These are phyloP conservation scores for Noctilio leporinus DNA, from an alignment of 2,113 vertebrate genomes.

Conservation along the genomic window DNA sequence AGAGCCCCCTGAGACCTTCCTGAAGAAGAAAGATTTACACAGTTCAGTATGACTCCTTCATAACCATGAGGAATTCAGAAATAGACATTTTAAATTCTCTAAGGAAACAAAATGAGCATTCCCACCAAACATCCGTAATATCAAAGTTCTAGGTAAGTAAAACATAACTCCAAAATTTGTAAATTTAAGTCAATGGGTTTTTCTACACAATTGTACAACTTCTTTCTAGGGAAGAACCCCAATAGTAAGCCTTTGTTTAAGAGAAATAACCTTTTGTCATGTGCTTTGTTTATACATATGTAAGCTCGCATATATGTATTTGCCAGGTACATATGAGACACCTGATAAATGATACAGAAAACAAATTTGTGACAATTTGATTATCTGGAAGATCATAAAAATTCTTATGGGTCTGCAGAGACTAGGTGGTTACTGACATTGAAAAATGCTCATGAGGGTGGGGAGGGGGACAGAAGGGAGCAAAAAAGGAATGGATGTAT, in stretches of 20 bases:
- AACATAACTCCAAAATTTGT: neutral
- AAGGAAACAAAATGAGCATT: neutral
- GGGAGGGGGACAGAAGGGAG: no score
- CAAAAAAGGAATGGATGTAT: no score
- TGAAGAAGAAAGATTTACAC: neutral
- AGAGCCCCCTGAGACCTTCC: neutral
- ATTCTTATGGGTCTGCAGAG: neutral
- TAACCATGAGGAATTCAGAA: neutral
- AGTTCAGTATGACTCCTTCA: neutral
- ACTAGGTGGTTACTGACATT: neutral
- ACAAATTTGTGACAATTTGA: neutral
- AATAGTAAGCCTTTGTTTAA: neutral
- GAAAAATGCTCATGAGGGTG: no score
- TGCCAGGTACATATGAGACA: neutral
- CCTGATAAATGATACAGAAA: neutral
- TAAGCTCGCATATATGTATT: neutral
- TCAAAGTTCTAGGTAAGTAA: neutral
- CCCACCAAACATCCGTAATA: neutral
- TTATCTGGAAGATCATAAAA: conserved; percentile 21
- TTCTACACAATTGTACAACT: neutral
- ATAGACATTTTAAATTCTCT: neutral
- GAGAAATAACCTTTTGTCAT: neutral
- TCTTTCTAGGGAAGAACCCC: neutral
- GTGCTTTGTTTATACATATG: neutral
- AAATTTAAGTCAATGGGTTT: neutral